These are phyloP conservation scores for Scylla paramamosain DNA, from an alignment of 1,140 invertebrate species.

Conservation along the genomic window DNA sequence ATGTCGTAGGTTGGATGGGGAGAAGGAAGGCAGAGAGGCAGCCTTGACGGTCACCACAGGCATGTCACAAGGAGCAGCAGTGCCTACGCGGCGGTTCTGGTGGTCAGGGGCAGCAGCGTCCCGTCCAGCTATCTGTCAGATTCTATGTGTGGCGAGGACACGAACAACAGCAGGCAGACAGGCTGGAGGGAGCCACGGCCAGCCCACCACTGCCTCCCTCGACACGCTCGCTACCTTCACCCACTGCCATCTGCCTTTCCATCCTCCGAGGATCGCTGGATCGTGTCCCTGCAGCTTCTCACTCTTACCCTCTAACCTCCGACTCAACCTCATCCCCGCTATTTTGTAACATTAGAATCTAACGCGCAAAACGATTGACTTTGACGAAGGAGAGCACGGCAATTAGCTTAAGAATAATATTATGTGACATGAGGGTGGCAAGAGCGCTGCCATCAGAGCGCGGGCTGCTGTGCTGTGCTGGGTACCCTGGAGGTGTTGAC, in stretches of 20 bases:
- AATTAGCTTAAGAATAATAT: not conserved
- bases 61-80: not conserved
- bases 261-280: conserved; percentile 10
- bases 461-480: not conserved
- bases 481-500: not conserved
- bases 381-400: not conserved
- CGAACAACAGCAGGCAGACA: conserved; percentile 9
- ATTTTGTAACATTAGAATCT: not conserved
- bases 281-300: not conserved
- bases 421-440: not conserved
- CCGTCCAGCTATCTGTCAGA: conserved; percentile 18
- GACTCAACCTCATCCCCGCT: not conserved
- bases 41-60: not conserved
- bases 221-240: conserved; percentile 32
- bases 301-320: not conserved
- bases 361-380: not conserved
- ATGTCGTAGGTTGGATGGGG: not conserved
- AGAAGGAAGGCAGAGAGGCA: not conserved
- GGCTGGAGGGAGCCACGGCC: not conserved
- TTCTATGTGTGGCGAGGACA: not conserved
- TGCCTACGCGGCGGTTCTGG: not conserved
- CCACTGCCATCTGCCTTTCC: conserved; percentile 31
- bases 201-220: conserved; percentile 21
- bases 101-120: not conserved
- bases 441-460: not conserved